phyloP scores from a whole-genome alignment of 30 jellyfish, hydroid and myxozoan genomes.

The Turritopsis rubra region DNA sequence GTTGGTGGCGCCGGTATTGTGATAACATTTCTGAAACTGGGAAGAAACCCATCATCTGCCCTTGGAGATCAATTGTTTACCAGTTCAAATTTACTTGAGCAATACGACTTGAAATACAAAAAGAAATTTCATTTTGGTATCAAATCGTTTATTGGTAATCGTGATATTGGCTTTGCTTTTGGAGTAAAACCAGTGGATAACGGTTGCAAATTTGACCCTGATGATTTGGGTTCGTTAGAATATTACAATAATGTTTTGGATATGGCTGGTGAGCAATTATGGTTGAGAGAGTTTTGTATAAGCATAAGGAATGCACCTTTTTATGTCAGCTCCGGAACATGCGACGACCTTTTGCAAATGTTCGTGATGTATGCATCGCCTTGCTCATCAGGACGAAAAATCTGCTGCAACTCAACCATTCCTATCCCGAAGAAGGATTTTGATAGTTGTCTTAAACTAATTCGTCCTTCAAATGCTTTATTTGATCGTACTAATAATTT shows the following conservation, averaged over 20 bases:
- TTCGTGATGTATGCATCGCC: conserved; percentile 20
- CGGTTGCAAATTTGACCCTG: conserved; percentile 70
- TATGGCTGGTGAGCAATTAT: conserved; percentile 46
- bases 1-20: conserved; percentile 79
- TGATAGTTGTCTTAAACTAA: conserved; percentile 11
- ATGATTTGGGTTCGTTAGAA: conserved; percentile 51
- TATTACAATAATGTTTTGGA: conserved; percentile 18
- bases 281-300: conserved; percentile 61
- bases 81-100: conserved; percentile 55
- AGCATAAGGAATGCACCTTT: conserved; percentile 44
- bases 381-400: conserved; percentile 24
- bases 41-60: conserved; percentile 45
- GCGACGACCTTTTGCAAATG: conserved; percentile 16
- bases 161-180: conserved; percentile 34
- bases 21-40: conserved; percentile 60
- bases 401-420: conserved; percentile 52
- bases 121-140: conserved; percentile 26
- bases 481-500: conserved; percentile 16
- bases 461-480: neutral
- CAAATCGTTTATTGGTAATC: neutral
- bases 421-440: conserved; percentile 41
- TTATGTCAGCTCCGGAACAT: conserved; percentile 16
- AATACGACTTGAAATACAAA: conserved; percentile 52
- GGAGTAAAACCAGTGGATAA: conserved; percentile 70
- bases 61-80: conserved; percentile 75